Conservation (phyloP, 2,113 vertebrate species). For the Lontra canadensis region DNA sequence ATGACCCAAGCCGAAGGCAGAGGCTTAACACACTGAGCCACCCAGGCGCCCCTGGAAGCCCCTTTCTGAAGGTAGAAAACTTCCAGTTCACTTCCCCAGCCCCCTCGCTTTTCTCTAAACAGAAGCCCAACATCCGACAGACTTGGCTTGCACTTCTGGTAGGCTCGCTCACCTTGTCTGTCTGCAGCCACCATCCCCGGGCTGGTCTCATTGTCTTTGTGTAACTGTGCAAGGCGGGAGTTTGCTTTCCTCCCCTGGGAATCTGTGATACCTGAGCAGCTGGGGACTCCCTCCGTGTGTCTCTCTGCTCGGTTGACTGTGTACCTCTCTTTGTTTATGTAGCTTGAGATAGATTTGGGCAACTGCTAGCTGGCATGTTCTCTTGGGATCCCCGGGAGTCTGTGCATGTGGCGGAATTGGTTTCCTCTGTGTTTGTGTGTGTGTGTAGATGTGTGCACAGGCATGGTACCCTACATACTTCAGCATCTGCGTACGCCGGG, state of each 20-base stretch:
- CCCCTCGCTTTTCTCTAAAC: background rate
- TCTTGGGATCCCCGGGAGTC: background rate
- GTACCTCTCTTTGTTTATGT: background rate
- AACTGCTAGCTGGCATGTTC: background rate
- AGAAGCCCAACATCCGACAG: background rate
- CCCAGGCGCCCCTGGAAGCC: background rate
- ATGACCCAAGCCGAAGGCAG: too few relatives aligned
- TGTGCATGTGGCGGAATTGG: background rate
- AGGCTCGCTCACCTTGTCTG: background rate
- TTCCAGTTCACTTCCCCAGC: background rate
- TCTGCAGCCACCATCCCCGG: background rate
- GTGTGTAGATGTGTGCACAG: background rate
- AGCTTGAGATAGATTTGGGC: background rate
- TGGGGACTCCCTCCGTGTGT: background rate
- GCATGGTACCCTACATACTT: too few relatives aligned
- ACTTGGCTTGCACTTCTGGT: too few relatives aligned
- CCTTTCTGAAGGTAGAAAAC: background rate
- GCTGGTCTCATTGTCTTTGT: background rate
- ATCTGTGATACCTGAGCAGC: background rate
- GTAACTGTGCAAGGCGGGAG: background rate
- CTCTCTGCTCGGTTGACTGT: background rate
- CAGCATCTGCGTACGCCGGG: background rate
- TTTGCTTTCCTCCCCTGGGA: background rate
- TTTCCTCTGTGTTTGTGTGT: background rate
- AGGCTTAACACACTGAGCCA: too few relatives aligned